Base-by-base conservation (phyloP, 2,888 invertebrate genomes). In the Venustoraphidia nigricollis region DNA sequence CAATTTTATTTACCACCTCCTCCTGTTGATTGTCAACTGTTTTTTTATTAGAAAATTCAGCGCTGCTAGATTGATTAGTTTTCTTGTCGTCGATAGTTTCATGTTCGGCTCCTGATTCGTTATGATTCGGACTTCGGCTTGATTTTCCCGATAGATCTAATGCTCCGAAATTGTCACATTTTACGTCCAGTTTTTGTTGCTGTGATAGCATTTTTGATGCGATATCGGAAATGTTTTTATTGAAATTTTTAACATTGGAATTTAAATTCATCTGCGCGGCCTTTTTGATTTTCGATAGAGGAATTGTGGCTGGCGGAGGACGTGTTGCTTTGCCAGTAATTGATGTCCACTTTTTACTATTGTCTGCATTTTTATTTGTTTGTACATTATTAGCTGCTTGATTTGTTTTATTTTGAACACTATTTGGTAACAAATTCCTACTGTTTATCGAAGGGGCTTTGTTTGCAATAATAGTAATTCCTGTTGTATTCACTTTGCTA, bases 221-320 rank as follows among this genome's bases (percentile, higher is more conserved):
- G 14, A 65, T 55, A 11, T 61, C 62, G 2, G 62, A 57, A 49
- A 61, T 59, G 36, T 59, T 38, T 49, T 58, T 62, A 27, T 43
- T 48, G 46, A 54, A 48, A 46, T 53, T 51, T 54, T 58, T 49
- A 52, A 55, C 37, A 52, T 57, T 49, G 53, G 54, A 45, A 53
- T 61, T 59, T 14, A 51, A 27, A 10, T 50, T 41, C 9, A 44
- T 47, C 8, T 59, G 59, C 6, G 57, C 54, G 10, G 66, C 61
- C 54, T 69, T 69, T 56, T 71, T 71, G 10, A 68, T 68, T 52
- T 69, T 65, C 36, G 70, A 70, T 53, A 74, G 54, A 1, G 73
- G 71, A 38, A 73, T 70, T 3, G 74, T 73, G 8, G 73, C 69
- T 17, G 75, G 75, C 50, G 71, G 70, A 3, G 74, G 69, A 47